Base-by-base conservation (phyloP, 2,113 vertebrate species). In the Odontesthes bonariensis region DNA sequence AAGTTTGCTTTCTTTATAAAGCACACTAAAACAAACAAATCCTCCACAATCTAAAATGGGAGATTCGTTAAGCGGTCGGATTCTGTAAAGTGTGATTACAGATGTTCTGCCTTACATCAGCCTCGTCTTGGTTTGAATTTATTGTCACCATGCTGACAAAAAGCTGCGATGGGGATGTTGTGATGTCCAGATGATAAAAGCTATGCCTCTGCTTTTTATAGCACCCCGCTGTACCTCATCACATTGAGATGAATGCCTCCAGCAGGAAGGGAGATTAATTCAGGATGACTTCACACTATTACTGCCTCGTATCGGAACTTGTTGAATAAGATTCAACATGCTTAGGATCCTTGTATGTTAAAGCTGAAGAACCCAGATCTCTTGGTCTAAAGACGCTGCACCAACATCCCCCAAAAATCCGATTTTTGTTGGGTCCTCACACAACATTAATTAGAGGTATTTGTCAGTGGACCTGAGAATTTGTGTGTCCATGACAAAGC, bases 311-410 rank as follows among this genome's bases (percentile, higher is more conserved):
- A 42, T 12, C 49, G 67, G 31, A 75, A 74, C 58, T 20, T 69
- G 73, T 73, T 75, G 66, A 75, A 72, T 49, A 27, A 54, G 65
- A 75, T 75, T 72, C 70, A 60, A 54, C 60, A 49, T 40, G 61
- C 46, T 76, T 79, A 17, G 31, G 1, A 52, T 71, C 17, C 70
- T 54, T 38, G 23, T 0, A 7, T 9, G 2, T 6, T 27, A 22
- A 47, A 59, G 54, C 74, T 0, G 17, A 17, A 54, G 56, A n/a
- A n/a, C n/a, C n/a, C n/a, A n/a, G n/a, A n/a, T n/a, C n/a, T n/a
- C n/a, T n/a, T n/a, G n/a, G n/a, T n/a, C n/a, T n/a, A n/a, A n/a
- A n/a, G n/a, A n/a, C n/a, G n/a, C n/a, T n/a, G n/a, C n/a, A n/a
- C n/a, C n/a, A n/a, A n/a, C n/a, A n/a, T n/a, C n/a, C n/a, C n/a